Base-by-base conservation (phyloP, 2,113 vertebrate genomes). In the Emberiza fucata region DNA sequence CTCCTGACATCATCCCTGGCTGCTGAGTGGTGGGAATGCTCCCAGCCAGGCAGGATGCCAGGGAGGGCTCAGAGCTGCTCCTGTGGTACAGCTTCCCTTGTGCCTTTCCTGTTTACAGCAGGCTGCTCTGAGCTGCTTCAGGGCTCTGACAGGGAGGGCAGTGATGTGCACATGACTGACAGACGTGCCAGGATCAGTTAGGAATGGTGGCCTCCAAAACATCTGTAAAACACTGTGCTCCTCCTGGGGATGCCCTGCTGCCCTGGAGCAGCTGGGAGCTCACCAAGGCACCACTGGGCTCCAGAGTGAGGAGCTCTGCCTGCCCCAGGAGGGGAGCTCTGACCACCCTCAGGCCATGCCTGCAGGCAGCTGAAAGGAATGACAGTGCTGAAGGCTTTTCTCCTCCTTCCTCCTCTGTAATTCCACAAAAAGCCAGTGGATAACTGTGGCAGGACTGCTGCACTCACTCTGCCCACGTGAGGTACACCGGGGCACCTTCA, bases 321-420 rank as follows among this genome's bases (percentile, higher is more conserved):
- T 73, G 73, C 25, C 65, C 44, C 0, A 1, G 40, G 78, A 85
- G 66, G 37, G 80, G 37, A 56, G 92, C 40, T 90, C 73, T 45
- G 51, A 23, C 35, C 6, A 1, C 88, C 68, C 82, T 42, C 59
- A 73, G 82, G 94, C 88, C 71, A 83, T 86, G 94, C 92, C 94
- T 81, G 86, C 76, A 80, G 90, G 86, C 88, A 93, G 88, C 94
- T 86, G 28, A 23, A 57, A 88, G 82, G 45, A 80, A 39, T 39
- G 82, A 77, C 71, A 86, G 63, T 2, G 45, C 86, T 69, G 81
- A 85, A 80, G 82, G 80, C 64, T 93, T 5, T 81, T n/a, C 92
- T 93, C 80, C 50, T 94, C 86, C 83, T 15, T 24, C 76, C 51
- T 28, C 4, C 11, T 16, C 5, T 51, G 24, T 40, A 69, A 90